phyloP scores from a whole-genome alignment of 2,888 invertebrate species.

The Osmoderma eremita region DNA sequence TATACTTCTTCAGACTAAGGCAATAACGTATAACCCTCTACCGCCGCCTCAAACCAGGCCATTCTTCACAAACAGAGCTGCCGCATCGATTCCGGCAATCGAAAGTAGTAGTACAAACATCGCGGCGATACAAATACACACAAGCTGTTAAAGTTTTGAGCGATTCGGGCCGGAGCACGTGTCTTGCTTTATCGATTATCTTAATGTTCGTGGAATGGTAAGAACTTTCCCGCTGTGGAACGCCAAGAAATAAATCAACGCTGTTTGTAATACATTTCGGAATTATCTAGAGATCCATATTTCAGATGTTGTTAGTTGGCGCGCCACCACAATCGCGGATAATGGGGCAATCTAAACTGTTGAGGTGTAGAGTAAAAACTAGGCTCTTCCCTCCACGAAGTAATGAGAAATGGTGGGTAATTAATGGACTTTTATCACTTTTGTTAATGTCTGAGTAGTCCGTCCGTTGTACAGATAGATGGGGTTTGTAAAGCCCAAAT shows the following conservation, averaged over 20 bases:
- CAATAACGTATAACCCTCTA: too few species aligned
- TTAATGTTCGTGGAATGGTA: conserved; percentile 31
- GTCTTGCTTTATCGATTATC: conserved; percentile 24
- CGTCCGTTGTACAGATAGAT: conserved; percentile 3
- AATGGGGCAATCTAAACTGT: background rate
- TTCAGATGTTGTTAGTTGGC: conserved; percentile 10
- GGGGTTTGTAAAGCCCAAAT: conserved; percentile 31
- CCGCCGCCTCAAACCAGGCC: too few species aligned
- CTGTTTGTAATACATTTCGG: conserved; percentile 26
- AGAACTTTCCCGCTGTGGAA: background rate
- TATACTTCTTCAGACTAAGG: too few species aligned
- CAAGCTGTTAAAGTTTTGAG: conserved; percentile 6
- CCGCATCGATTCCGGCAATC: background rate
- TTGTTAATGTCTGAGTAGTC: conserved; percentile 29
- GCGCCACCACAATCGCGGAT: background rate
- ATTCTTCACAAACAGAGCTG: too few species aligned
- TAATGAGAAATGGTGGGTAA: conserved; percentile 30
- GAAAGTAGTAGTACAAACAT: conserved; percentile 17
- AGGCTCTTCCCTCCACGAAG: background rate
- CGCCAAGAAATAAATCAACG: conserved; percentile 20
- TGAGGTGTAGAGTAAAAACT: conserved; percentile 4
- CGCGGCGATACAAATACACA: too few species aligned
- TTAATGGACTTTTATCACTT: conserved; percentile 37
- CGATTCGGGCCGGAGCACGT: conserved; percentile 6
- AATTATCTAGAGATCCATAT: conserved; percentile 33